Base-by-base conservation (phyloP, 2,888 invertebrate species). In the Brenthis daphne region DNA sequence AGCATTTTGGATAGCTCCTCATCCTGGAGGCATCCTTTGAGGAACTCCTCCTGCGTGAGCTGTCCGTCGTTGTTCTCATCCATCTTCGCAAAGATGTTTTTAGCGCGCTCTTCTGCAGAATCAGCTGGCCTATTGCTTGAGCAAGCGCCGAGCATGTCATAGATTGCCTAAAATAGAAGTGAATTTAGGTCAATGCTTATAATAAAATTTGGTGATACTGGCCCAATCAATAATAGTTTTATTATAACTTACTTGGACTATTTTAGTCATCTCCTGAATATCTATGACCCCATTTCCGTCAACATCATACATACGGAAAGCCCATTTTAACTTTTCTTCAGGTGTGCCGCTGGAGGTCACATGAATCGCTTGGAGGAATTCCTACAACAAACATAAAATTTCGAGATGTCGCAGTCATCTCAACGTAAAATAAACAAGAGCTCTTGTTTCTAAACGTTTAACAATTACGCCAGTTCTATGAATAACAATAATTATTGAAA, bases 51-150 rank as follows among this genome's bases (percentile, higher is more conserved):
- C 92, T 99, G 98, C 76, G 98, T 98, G 84, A 99, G 95, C 89
- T 99, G 98, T 72, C 99, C 99, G 90, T 99, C 99, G 93, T 98
- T 98, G 94, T 99, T 99, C 86, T 98, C 98, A 89, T 99, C 99
- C 99, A 99, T 99, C 93, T 99, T 99, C 72, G 98, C 98, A 92
- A 99, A 99, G 82, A 99, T 99, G 90, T 99, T 99, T 94, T 98
- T 98, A 79, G 99, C 99, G 77, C 99, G 94, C 85, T 99, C 99
- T 86, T 99, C 98, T 43, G 99, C 99, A 24, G 98, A 98, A 87
- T 98, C 98, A 54, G 98, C 98, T 60, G 98, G 98, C 85, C 98
- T 94, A 93, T 98, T 98, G 89, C 98, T 98, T 82, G 98, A 98
- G 90, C 98, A 98, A 75, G 98, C 98, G 68, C 99, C 99, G 80